phyloP scores from a whole-genome alignment of 2,888 invertebrate species.

The Pegoplata infirma region DNA sequence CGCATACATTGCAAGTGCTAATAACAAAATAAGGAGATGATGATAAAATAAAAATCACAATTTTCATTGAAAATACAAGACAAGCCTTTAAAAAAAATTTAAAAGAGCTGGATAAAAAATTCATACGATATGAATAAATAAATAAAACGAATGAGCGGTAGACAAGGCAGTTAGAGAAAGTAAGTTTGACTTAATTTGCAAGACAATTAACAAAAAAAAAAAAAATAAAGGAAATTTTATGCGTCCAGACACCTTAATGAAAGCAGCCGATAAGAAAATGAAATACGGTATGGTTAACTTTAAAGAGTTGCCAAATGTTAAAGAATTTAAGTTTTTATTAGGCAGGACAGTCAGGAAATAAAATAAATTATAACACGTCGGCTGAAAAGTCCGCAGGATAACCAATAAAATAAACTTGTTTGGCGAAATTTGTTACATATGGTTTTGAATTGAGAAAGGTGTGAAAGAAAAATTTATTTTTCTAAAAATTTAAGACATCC shows the following conservation, averaged over 20 bases:
- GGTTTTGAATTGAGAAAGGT: no score
- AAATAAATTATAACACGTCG: no score
- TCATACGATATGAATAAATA: conserved; percentile 16
- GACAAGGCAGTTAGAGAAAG: conserved; percentile 25
- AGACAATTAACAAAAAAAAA: conserved; percentile 73
- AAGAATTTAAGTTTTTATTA: no score
- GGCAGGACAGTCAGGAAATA: no score
- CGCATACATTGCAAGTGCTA: conserved; percentile 64
- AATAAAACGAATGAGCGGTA: neutral
- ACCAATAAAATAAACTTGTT: no score
- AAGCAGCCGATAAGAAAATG: conserved; percentile 72
- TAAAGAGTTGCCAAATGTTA: conserved; percentile 31
- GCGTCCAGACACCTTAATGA: conserved; percentile 73
- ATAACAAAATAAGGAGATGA: conserved; percentile 35
- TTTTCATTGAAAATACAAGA: conserved; percentile 24
- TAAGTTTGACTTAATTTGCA: conserved; percentile 71
- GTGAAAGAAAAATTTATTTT: no score
- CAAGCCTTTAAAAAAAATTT: conserved; percentile 32
- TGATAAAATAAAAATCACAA: conserved; percentile 25
- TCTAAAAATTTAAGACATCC: no score
- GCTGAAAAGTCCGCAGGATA: no score
- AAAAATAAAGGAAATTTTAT: conserved; percentile 60
- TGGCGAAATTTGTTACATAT: no score
- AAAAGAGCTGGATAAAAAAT: conserved; percentile 31
- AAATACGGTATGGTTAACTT: conserved; percentile 66